Conservation (phyloP, 2,797 vertebrate genomes). For the Cyprinodon diabolis region DNA sequence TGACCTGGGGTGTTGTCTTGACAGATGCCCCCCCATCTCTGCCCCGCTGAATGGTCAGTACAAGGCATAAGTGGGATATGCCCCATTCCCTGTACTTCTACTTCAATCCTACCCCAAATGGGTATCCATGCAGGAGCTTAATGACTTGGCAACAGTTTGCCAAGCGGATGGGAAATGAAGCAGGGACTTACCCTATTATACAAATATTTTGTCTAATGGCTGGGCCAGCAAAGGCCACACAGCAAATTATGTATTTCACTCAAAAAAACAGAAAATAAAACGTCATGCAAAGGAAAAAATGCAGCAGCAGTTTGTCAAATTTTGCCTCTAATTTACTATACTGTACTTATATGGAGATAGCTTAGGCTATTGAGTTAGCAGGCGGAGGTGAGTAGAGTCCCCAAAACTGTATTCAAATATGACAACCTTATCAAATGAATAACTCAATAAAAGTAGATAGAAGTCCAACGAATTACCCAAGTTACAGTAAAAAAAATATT, state of each 20-base stretch:
- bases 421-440: too few species aligned
- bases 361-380: not conserved
- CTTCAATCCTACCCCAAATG: slow-evolving; percentile 47
- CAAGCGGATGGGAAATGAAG: slow-evolving; percentile 69
- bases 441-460: too few species aligned
- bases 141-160: slow-evolving; percentile 71
- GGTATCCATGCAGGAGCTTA: slow-evolving; percentile 63
- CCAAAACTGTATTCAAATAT: too few species aligned
- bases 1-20: slow-evolving; percentile 76
- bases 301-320: not conserved
- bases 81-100: slow-evolving; percentile 39
- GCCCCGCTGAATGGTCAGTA: slow-evolving; percentile 60
- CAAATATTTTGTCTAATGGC: slow-evolving; percentile 37
- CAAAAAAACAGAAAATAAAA: slow-evolving; percentile 9
- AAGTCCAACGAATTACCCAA: too few species aligned
- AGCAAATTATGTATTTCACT: slow-evolving; percentile 33
- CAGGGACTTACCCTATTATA: slow-evolving; percentile 51
- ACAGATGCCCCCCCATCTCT: slow-evolving; percentile 68
- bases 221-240: slow-evolving; percentile 17
- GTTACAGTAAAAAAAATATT: too few species aligned
- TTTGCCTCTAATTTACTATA: not conserved
- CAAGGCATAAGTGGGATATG: slow-evolving; percentile 48
- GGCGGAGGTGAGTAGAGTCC: too few species aligned
- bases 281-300: not conserved
- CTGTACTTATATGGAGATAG: not conserved